Percentiles rank a stretch among this genome's conserved stretches.
Conservation (phyloP, 92 coral and sea anemone species). For the Pocillopora grandis region DNA sequence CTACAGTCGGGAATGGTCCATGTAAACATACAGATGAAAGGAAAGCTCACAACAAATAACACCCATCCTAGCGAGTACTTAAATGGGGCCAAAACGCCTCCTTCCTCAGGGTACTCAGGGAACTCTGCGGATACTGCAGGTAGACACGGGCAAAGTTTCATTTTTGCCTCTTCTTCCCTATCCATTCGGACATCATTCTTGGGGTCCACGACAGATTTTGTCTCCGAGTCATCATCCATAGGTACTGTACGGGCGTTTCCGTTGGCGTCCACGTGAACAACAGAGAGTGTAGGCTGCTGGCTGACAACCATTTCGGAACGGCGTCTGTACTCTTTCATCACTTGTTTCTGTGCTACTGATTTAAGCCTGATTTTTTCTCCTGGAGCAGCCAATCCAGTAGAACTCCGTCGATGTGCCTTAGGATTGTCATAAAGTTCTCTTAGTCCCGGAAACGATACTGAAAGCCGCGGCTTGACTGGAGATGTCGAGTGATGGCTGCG, state of each 20-base stretch:
- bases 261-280: slow-evolving; percentile 74
- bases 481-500: slow-evolving; percentile 70
- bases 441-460: slow-evolving; percentile 85
- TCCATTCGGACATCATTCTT: slow-evolving; percentile 19
- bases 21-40: slow-evolving; percentile 87
- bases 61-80: slow-evolving; percentile 78
- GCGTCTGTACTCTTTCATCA: slow-evolving; percentile 77
- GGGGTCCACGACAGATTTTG: slow-evolving; percentile 27
- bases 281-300: slow-evolving; percentile 36
- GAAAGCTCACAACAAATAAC: slow-evolving; percentile 83
- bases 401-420: slow-evolving; percentile 80
- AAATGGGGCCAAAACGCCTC: slow-evolving; percentile 40
- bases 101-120: slow-evolving; percentile 76
- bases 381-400: slow-evolving; percentile 34
- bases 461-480: slow-evolving; percentile 74
- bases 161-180: slow-evolving; percentile 51
- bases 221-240: slow-evolving; percentile 23
- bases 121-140: slow-evolving; percentile 77
- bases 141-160: slow-evolving; percentile 76
- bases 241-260: slow-evolving; percentile 59
- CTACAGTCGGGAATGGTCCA: slow-evolving; percentile 99
- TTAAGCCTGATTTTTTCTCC: slow-evolving; percentile 82
- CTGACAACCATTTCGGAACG: slow-evolving; percentile 56
- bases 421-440: slow-evolving; percentile 75
- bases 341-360: slow-evolving; percentile 93